Evolutionary conservation across 2,888 invertebrate species (phyloP).

Genomic region (Drosophila pseudotakahashii): DNA sequence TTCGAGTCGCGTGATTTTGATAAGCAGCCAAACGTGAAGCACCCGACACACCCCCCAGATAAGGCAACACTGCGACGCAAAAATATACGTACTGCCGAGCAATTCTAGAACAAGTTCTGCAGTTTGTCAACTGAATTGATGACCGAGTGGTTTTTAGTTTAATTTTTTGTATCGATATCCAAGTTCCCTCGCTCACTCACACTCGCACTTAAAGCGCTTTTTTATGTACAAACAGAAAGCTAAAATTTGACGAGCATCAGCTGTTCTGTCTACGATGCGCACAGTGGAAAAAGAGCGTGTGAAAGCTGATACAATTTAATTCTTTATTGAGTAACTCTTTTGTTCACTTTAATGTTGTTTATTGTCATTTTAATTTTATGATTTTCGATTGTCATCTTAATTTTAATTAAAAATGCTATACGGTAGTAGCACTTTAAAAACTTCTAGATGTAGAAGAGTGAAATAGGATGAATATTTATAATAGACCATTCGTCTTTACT

Average conservation of each 20-base stretch:
- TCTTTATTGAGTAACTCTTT: background rate
- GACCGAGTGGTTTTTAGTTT: conserved; percentile 2
- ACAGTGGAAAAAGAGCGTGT: conserved; percentile 22
- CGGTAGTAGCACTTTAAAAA: too few species aligned
- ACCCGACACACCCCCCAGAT: conserved; percentile 62
- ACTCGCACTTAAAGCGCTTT: conserved; percentile 8
- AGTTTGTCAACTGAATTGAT: background rate
- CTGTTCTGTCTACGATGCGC: conserved; percentile 55
- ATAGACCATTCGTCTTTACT: background rate
- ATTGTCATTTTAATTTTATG: too few species aligned
- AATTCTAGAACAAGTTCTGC: background rate
- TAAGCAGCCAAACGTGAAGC: conserved; percentile 68
- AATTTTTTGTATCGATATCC: conserved; percentile 33
- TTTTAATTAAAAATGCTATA: too few species aligned
- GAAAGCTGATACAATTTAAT: background rate
- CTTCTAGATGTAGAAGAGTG: too few species aligned
- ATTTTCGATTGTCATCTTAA: too few species aligned
- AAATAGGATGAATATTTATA: too few species aligned
- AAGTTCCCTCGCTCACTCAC: conserved; percentile 18
- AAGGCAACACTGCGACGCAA: conserved; percentile 18
- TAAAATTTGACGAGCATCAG: conserved; percentile 68
- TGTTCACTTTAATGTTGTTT: background rate
- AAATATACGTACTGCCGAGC: background rate
- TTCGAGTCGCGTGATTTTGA: conserved; percentile 60
- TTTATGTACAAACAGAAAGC: conserved; percentile 12